A percentile compares a stretch with the other conserved stretches of the same genome.
These are phyloP conservation scores for Iguana delicatissima DNA, from an alignment of 2,797 vertebrate genomes.

Conservation along the genomic window DNA sequence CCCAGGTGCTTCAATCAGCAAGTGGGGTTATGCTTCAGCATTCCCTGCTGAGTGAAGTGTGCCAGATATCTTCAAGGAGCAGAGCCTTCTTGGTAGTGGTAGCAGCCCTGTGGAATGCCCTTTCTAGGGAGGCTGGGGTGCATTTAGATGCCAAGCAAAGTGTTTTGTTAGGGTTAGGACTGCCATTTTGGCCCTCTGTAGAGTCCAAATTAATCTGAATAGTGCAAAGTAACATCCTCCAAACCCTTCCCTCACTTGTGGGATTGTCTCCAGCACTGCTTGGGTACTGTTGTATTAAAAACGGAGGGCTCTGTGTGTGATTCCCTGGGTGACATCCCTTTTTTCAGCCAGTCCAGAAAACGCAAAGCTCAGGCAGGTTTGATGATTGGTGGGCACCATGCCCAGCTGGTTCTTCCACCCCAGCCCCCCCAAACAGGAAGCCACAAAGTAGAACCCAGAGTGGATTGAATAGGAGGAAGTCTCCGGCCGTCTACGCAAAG, in stretches of 20 bases:
- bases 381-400: slow-evolving; percentile 66
- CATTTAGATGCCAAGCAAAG: too few species aligned
- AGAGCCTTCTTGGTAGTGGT: too few species aligned
- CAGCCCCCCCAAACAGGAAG: slow-evolving; percentile 80
- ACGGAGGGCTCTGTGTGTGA: not conserved
- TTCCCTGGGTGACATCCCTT: not conserved
- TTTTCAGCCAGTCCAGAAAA: slow-evolving; percentile 15
- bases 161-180: too few species aligned
- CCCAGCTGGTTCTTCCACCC: slow-evolving; percentile 39
- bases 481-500: slow-evolving; percentile 80
- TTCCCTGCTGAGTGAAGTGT: too few species aligned
- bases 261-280: accelerated
- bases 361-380: accelerated
- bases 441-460: slow-evolving; percentile 71
- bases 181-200: too few species aligned
- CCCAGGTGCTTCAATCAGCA: too few species aligned
- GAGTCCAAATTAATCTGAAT: too few species aligned
- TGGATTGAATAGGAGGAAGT: slow-evolving; percentile 89
- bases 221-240: not conserved
- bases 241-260: accelerated
- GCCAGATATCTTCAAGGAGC: too few species aligned
- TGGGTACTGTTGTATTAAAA: accelerated
- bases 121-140: too few species aligned
- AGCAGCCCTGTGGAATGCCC: too few species aligned
- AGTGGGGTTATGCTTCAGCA: too few species aligned